These are phyloP conservation scores for Drosophila anceps DNA, from an alignment of 2,888 invertebrate species.

Conservation along the genomic window DNA sequence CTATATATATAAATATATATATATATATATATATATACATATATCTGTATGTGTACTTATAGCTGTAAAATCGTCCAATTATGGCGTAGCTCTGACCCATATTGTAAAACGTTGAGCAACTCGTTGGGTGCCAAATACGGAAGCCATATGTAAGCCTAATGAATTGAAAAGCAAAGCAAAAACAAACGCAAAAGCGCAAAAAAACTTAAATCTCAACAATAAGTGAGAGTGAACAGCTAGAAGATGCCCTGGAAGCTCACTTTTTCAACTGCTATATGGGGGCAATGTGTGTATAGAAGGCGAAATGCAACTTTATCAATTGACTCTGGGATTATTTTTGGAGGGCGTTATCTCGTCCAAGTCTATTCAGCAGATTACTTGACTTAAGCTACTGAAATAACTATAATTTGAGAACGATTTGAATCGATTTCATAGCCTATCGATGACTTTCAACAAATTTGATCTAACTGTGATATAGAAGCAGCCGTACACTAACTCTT, in stretches of 20 bases:
- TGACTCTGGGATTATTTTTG: no score
- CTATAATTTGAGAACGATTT: no score
- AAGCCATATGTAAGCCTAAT: constrained; percentile 80
- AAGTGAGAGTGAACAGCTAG: neutral
- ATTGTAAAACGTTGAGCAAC: constrained; percentile 45
- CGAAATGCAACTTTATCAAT: neutral
- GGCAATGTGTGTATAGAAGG: neutral
- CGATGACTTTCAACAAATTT: no score
- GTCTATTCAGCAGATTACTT: no score
- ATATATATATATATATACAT: neutral
- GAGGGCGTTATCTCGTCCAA: neutral
- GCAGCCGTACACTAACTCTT: neutral
- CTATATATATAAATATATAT: neutral
- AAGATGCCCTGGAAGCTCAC: neutral
- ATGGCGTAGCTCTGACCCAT: constrained; percentile 52
- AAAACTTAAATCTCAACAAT: constrained; percentile 31
- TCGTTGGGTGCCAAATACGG: constrained; percentile 70
- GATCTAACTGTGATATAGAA: neutral
- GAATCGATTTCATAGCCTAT: no score
- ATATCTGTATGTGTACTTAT: constrained; percentile 9
- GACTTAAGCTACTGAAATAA: no score
- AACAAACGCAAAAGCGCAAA: constrained; percentile 26
- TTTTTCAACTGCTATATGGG: rapidly evolving
- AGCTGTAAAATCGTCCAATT: constrained; percentile 48
- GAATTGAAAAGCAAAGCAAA: constrained; percentile 64